Base-by-base conservation (phyloP, 2,113 vertebrate genomes). In the Phylloscopus trochiloides region DNA sequence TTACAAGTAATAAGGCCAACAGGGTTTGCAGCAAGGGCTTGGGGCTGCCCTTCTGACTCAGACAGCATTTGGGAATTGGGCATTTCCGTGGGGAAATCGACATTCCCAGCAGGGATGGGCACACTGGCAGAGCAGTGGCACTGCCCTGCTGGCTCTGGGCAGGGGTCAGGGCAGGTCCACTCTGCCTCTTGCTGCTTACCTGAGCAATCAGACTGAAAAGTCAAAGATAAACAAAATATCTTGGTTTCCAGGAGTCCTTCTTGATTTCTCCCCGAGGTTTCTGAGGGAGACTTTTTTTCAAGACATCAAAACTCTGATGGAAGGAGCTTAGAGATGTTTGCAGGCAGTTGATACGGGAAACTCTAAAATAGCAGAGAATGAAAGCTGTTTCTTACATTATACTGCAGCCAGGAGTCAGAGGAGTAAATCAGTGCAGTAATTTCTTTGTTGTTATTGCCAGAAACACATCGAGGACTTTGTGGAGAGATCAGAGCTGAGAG, bases 401-500 rank as follows among this genome's bases (percentile, higher is more conserved):
- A 36, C 36, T 40, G 50, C 52, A 96, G 45, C 26, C 87, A 90
- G 77, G 71, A 93, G 58, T 42, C 77, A 79, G 73, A 72, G 81
- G 62, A 71, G 42, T 63, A 84, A 88, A 89, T 51, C 79, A 58
- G 45, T 8, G 47, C 34, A 32, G 40, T 18, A 9, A 48, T 80
- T 86, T 54, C 86, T 68, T 75, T 87, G 62, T 68, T 87, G 36
- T 62, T 90, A 51, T 72, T 91, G 66, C 54, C 87, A 92, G 42
- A 59, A 87, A 90, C 15, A 31, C 67, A 29, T 6, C 11, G 45
- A 73, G 45, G 47, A 32, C 36, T 75, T 95, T 40, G 45, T 87
- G 61, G 26, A 92, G 62, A 70, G 88, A 79, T 58, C 54, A 88
- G 74, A 91, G 70, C 42, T 76, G 50, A 88, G 74, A 82, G 50